These are phyloP conservation scores for Acromyrmex charruanus DNA, from an alignment of 1,140 invertebrate species.

Conservation along the genomic window DNA sequence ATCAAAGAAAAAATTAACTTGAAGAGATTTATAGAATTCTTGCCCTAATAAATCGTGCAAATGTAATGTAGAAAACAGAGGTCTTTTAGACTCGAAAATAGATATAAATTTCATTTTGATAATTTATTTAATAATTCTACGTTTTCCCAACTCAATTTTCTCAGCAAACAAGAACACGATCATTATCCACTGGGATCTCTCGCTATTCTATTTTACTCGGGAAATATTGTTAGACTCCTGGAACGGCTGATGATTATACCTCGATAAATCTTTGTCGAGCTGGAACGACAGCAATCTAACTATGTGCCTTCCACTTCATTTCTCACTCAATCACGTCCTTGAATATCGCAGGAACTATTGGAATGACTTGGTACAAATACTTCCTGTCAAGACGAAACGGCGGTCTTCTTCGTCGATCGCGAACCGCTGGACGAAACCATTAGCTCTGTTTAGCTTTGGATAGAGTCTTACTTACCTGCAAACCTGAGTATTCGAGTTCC, in stretches of 20 bases:
- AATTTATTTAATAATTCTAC: not conserved
- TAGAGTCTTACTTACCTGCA: conserved; percentile 36
- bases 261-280: not conserved
- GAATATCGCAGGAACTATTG: not conserved
- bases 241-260: not conserved
- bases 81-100: not conserved
- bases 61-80: not conserved
- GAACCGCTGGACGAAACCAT: conserved; percentile 32
- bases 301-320: conserved; percentile 1
- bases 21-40: not conserved
- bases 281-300: not conserved
- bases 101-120: not conserved
- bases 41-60: not conserved
- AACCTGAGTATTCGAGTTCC: conserved; percentile 35
- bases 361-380: not conserved
- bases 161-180: not conserved
- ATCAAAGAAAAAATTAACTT: not conserved
- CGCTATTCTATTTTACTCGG: not conserved
- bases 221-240: not conserved
- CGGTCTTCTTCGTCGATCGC: conserved; percentile 23
- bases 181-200: not conserved
- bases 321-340: conserved; percentile 15
- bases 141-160: conserved; percentile 2
- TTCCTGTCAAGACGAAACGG: not conserved
- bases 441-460: conserved; percentile 15